Percentiles rank a stretch among this genome's conserved stretches.
Conservation (phyloP, 2,113 vertebrate species). For the Perccottus glenii region DNA sequence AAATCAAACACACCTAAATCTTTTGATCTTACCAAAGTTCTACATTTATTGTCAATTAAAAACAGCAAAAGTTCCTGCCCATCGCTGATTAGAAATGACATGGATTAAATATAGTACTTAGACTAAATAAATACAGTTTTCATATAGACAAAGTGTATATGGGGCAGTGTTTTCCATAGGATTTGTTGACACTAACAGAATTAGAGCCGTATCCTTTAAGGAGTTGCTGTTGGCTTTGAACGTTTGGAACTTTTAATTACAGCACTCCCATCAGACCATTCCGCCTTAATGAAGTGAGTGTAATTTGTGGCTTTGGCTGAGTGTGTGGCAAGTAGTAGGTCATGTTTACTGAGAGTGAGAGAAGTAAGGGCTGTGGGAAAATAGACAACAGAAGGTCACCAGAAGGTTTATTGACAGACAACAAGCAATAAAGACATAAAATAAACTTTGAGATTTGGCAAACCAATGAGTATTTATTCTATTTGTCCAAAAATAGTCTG, state of each 20-base stretch:
- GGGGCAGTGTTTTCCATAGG: not conserved
- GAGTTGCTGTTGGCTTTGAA: conserved; percentile 10
- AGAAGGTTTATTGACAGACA: conserved; percentile 7
- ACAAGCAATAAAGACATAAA: not conserved
- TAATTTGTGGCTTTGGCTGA: conserved; percentile 8
- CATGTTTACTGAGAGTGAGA: not conserved
- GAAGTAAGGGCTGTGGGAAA: not conserved
- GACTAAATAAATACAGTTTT: too few relatives aligned
- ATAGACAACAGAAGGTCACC: conserved; percentile 4
- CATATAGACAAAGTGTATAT: not conserved
- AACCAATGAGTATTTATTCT: not conserved
- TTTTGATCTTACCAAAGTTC: too few relatives aligned
- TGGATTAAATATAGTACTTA: too few relatives aligned
- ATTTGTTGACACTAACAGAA: conserved; percentile 3
- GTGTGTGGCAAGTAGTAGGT: not conserved
- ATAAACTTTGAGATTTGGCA: not conserved
- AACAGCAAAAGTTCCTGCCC: too few relatives aligned
- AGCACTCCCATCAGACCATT: conserved; percentile 1
- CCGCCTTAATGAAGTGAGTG: conserved; percentile 9
- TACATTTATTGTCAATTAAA: too few relatives aligned
- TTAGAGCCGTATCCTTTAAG: not conserved
- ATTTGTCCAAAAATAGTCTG: too few relatives aligned
- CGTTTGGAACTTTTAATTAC: conserved; percentile 11
- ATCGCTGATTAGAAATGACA: too few relatives aligned
- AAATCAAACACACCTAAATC: not conserved